A percentile compares a stretch with the other conserved stretches of the same genome.
Conservation (phyloP, 2,797 vertebrate genomes). For the Myripristis jacobus region DNA sequence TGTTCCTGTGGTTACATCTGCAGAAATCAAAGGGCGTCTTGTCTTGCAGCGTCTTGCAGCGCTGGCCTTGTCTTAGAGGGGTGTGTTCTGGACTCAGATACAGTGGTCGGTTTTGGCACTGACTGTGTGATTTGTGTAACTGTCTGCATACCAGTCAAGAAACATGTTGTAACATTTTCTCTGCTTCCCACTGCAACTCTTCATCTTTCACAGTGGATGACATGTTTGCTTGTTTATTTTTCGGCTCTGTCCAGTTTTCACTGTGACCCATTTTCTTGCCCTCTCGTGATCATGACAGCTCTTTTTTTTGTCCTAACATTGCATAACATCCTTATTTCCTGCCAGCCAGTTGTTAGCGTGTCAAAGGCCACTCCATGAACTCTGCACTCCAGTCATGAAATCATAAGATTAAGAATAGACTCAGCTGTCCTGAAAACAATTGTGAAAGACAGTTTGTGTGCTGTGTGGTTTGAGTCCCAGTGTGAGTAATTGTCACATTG, state of each 20-base stretch:
- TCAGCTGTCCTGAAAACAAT: not conserved
- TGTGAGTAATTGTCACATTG: not conserved
- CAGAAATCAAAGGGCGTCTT: too few species aligned
- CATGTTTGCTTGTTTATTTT: constrained; percentile 5
- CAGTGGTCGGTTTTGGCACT: too few species aligned
- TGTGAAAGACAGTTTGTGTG: not conserved
- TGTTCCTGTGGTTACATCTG: too few species aligned
- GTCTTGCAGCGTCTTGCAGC: too few species aligned
- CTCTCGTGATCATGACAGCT: constrained; percentile 43
- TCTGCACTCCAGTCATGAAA: not conserved
- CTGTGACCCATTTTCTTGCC: constrained; percentile 2
- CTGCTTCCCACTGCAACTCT: too few species aligned
- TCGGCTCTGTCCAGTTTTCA: not conserved
- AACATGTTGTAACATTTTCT: too few species aligned
- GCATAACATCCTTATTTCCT: not conserved
- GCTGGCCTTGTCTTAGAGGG: too few species aligned
- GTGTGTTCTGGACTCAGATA: too few species aligned
- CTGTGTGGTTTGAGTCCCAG: not conserved
- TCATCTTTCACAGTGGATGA: not conserved
- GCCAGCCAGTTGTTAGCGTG: constrained; percentile 30
- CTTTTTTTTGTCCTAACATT: constrained; percentile 42
- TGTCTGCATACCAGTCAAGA: too few species aligned
- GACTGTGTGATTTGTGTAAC: too few species aligned
- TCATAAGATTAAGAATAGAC: constrained; percentile 15
- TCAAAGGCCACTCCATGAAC: constrained; percentile 45